Evolutionary conservation across 2,113 vertebrate species (phyloP).

Genomic region (Carassius gibelio): DNA sequence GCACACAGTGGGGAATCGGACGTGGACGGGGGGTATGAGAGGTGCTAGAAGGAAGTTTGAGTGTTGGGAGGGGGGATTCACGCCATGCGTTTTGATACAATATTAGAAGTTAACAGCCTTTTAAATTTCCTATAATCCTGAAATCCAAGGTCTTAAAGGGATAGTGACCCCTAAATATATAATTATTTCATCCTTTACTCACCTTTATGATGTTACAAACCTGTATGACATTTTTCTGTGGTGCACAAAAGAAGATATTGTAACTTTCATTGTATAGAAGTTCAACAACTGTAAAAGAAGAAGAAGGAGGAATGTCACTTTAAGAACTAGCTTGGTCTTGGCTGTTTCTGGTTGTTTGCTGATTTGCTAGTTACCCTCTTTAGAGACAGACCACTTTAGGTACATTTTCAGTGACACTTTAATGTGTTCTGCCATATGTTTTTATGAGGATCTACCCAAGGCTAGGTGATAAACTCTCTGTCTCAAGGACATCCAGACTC

Average conservation of each 20-base stretch:
- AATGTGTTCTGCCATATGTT: slow-evolving; percentile 47
- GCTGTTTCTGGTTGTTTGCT: slow-evolving; percentile 13
- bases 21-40: background rate
- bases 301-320: background rate
- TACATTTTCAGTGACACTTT: slow-evolving; percentile 31
- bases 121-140: background rate
- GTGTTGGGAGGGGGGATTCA: slow-evolving; percentile 4
- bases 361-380: slow-evolving; percentile 22
- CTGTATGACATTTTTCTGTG: background rate
- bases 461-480: slow-evolving; percentile 55
- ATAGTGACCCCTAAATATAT: background rate
- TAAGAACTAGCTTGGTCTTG: background rate
- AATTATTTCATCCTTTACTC: background rate
- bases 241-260: background rate
- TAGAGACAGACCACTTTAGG: slow-evolving; percentile 30
- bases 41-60: background rate
- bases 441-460: slow-evolving; percentile 35
- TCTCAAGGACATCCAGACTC: slow-evolving; percentile 63
- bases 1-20: background rate
- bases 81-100: background rate
- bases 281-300: background rate
- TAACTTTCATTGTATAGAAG: background rate
- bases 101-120: slow-evolving; percentile 39
- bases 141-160: background rate
- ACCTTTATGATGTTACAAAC: background rate